These are phyloP conservation scores for Psettodes erumei DNA, from an alignment of 2,113 vertebrate genomes.

Conservation along the genomic window DNA sequence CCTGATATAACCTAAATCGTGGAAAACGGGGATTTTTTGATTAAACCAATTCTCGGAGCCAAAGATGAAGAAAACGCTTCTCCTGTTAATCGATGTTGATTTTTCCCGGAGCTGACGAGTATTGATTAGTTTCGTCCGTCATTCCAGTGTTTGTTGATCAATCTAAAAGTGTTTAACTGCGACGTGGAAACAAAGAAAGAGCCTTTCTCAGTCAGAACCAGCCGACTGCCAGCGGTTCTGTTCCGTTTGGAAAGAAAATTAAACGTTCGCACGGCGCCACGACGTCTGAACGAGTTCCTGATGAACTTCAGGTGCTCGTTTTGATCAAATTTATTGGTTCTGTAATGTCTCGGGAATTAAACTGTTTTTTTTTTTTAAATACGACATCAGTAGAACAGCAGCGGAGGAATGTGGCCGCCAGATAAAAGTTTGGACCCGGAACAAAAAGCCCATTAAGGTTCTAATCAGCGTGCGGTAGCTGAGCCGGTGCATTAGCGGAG, in stretches of 20 bases:
- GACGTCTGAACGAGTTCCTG: not conserved
- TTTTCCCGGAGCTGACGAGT: not conserved
- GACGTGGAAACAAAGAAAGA: not conserved
- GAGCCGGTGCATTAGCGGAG: slow-evolving; percentile 66
- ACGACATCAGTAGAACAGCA: slow-evolving; percentile 37
- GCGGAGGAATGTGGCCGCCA: slow-evolving; percentile 26
- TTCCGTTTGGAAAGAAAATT: not conserved
- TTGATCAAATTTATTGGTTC: slow-evolving; percentile 17
- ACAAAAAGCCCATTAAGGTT: slow-evolving; percentile 72
- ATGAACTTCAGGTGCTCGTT: slow-evolving; percentile 21
- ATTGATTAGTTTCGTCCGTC: not conserved
- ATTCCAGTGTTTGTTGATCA: not conserved
- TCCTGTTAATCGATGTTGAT: not conserved
- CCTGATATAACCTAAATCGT: no score
- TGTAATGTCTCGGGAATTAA: slow-evolving; percentile 11
- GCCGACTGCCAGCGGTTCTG: not conserved
- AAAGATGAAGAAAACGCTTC: not conserved
- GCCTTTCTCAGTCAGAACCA: not conserved
- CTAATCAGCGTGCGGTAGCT: slow-evolving; percentile 59
- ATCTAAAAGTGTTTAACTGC: not conserved
- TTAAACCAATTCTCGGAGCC: no score
- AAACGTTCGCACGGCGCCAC: not conserved
- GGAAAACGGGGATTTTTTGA: no score
- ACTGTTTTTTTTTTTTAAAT: slow-evolving; percentile 3
- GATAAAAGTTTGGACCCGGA: slow-evolving; percentile 62